These are phyloP conservation scores for Schizotus pectinicornis DNA, from an alignment of 2,888 invertebrate species.

Conservation along the genomic window DNA sequence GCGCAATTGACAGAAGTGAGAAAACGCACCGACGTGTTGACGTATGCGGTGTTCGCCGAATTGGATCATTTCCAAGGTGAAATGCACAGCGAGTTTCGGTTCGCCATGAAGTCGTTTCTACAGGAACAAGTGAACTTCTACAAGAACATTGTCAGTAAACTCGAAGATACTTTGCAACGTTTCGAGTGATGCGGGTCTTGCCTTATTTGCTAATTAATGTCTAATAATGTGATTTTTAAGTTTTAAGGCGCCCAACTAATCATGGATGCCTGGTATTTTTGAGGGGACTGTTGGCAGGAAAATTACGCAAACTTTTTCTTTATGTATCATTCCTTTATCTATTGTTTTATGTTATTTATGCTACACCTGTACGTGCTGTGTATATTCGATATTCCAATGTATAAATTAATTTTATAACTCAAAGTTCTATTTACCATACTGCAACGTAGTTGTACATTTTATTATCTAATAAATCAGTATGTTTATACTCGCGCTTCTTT, in stretches of 20 bases:
- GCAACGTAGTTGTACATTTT: slow-evolving; percentile 4
- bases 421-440: neutral
- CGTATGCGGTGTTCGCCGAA: slow-evolving; percentile 93
- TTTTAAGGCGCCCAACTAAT: slow-evolving; percentile 6
- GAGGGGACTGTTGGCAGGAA: too few species aligned
- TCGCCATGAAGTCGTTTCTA: slow-evolving; percentile 85
- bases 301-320: too few species aligned
- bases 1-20: slow-evolving; percentile 81
- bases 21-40: slow-evolving; percentile 87
- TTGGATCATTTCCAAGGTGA: slow-evolving; percentile 91
- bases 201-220: slow-evolving; percentile 20
- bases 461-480: neutral
- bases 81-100: slow-evolving; percentile 83
- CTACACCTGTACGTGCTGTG: too few species aligned
- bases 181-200: slow-evolving; percentile 39
- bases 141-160: slow-evolving; percentile 77
- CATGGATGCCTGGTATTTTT: neutral
- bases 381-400: too few species aligned
- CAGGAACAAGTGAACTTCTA: slow-evolving; percentile 92
- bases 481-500: neutral
- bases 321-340: too few species aligned
- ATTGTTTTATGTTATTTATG: too few species aligned
- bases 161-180: slow-evolving; percentile 68
- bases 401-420: neutral
- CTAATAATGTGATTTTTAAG: slow-evolving; percentile 22